Conservation (phyloP, 2,797 vertebrate species). For the Danio aesculapii region DNA sequence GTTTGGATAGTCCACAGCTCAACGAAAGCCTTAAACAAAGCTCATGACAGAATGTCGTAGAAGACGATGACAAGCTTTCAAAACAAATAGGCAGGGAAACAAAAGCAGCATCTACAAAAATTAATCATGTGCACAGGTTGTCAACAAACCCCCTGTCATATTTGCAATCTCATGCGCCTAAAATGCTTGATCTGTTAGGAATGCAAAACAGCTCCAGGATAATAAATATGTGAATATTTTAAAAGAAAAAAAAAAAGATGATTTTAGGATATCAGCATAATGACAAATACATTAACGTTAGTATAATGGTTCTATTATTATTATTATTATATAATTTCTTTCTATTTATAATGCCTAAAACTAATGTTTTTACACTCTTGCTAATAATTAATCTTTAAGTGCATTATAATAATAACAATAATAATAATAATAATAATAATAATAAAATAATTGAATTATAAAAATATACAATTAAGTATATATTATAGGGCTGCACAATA, state of each 20-base stretch:
- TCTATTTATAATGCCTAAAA: too few relatives aligned
- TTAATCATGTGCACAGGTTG: background rate
- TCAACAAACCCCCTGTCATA: background rate
- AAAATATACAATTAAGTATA: too few relatives aligned
- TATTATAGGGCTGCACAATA: too few relatives aligned
- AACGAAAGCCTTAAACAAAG: slow-evolving; percentile 71
- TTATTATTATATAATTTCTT: too few relatives aligned
- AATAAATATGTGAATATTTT: background rate
- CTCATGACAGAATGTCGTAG: slow-evolving; percentile 64
- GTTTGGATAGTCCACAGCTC: slow-evolving; percentile 76
- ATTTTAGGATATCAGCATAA: background rate
- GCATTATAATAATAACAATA: too few relatives aligned
- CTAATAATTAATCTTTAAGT: too few relatives aligned
- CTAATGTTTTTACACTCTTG: too few relatives aligned
- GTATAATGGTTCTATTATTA: background rate
- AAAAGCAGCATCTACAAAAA: slow-evolving; percentile 54
- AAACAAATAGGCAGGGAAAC: slow-evolving; percentile 55
- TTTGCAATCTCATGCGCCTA: background rate
- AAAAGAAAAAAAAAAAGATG: background rate
- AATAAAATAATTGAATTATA: too few relatives aligned
- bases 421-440: too few relatives aligned
- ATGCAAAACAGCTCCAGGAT: background rate
- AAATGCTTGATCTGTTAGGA: background rate
- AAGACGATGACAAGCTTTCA: slow-evolving; percentile 69
- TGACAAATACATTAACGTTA: background rate